Conservation (phyloP, 2,888 invertebrate species). For the Panopea generosa region DNA sequence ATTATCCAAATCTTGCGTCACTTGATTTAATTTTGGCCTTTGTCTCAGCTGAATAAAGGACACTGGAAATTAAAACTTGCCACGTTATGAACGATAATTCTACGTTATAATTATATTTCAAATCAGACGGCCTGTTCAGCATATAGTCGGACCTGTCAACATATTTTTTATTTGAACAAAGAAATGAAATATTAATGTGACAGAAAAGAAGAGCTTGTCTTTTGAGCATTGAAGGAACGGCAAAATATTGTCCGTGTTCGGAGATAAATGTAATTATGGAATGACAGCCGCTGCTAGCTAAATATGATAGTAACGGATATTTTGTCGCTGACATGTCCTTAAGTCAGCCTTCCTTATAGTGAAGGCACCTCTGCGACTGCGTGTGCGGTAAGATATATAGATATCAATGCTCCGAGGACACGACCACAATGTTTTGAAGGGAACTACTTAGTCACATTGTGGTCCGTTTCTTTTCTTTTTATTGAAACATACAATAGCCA, state of each 20-base stretch:
- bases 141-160: constrained; percentile 36
- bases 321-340: too few relatives aligned
- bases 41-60: constrained; percentile 37
- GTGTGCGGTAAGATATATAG: too few relatives aligned
- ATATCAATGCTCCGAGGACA: too few relatives aligned
- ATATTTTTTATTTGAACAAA: constrained; percentile 25
- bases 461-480: too few relatives aligned
- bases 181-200: constrained; percentile 42
- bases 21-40: constrained; percentile 60
- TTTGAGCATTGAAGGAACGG: background rate
- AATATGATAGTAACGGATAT: background rate
- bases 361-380: too few relatives aligned
- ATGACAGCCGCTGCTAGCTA: constrained; percentile 7
- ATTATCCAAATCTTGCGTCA: constrained; percentile 61
- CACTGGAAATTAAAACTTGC: constrained; percentile 62
- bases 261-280: constrained; percentile 10
- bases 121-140: constrained; percentile 20
- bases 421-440: too few relatives aligned
- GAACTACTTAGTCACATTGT: too few relatives aligned
- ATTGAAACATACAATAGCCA: too few relatives aligned
- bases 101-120: constrained; percentile 53
- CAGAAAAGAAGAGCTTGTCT: constrained; percentile 2
- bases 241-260: constrained; percentile 6
- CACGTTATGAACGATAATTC: constrained; percentile 56
- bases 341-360: too few relatives aligned